phyloP scores from a whole-genome alignment of 2,113 vertebrate genomes.

The Synchiropus splendidus region DNA sequence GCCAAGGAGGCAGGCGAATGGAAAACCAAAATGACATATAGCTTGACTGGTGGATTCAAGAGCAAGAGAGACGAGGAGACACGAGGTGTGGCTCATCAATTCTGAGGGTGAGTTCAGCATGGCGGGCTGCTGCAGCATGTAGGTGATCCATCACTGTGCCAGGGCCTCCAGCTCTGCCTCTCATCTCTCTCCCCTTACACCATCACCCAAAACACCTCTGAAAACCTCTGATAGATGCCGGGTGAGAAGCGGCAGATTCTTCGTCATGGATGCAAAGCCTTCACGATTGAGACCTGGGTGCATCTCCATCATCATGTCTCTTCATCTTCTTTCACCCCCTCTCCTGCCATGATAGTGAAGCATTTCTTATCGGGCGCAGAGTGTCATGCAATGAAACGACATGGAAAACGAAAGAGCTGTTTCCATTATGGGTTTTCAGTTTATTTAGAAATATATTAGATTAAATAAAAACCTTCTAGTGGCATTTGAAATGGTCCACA shows the following conservation, averaged over 20 bases:
- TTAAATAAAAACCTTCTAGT: no score
- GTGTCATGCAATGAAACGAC: no score
- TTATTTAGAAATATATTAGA: no score
- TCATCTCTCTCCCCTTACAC: constrained; percentile 15
- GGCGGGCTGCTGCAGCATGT: constrained; percentile 39
- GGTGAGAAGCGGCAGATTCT: constrained; percentile 23
- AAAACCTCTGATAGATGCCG: constrained; percentile 51
- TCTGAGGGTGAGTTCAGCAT: constrained; percentile 51
- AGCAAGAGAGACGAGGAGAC: constrained; percentile 31
- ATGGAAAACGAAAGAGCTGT: no score
- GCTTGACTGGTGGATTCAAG: constrained; percentile 27
- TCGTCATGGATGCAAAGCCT: constrained; percentile 9
- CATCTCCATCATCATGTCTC: constrained; percentile 13
- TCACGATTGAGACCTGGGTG: constrained; percentile 9
- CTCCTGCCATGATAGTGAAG: constrained; percentile 28
- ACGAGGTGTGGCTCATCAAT: constrained; percentile 62
- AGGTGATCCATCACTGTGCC: constrained; percentile 61
- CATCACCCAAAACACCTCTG: constrained; percentile 30
- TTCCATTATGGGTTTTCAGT: no score
- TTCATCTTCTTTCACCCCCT: constrained; percentile 4
- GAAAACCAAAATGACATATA: constrained; percentile 16
- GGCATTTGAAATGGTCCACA: no score
- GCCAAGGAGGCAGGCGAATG: constrained; percentile 10
- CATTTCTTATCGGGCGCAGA: no score
- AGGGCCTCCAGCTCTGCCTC: constrained; percentile 25